Evolutionary conservation across 2,888 invertebrate species (phyloP), one percentile per base, ranked within the genome.

Genomic region (Apantesis nais): DNA sequence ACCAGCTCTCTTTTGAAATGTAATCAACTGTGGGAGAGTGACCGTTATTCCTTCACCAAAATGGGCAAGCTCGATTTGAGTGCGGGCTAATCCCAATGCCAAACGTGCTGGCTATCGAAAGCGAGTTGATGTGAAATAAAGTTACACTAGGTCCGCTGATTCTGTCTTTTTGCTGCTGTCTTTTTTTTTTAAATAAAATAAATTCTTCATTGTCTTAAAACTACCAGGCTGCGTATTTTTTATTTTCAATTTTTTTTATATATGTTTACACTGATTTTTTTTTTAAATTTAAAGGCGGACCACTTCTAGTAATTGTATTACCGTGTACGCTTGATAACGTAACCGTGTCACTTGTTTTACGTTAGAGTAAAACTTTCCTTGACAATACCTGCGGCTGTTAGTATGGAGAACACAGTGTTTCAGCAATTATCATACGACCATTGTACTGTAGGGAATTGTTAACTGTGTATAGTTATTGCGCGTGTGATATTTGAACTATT

Each of bases 261-360:
- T 14, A 39, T n/a, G n/a, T n/a, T n/a, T n/a, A n/a, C n/a, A n/a
- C n/a, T 34, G 34, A 4, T 34, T 34, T 34, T 34, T 4, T 5
- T 34, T 5, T 34, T 34, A 4, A 0, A 16, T 25, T 41, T n/a
- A 16, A 34, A 52, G 14, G 34, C 22, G 22, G 1, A 64, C 16
- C 16, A 37, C 37, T 63, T 78, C 78, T 52, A 80, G 63, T 0
- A 5, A 25, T 0, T 64, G 0, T 31, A 75, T 8, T 66, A 70
- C 75, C 11, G 5, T 58, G 14, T 4, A 37, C 0, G 16, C 78
- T 78, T 86, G 83, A 87, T 85, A 86, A 86, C 83, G 85, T 83
- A 73, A 79, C 77, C 85, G 82, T 85, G 87, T 88, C 85, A 86
- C 86, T 87, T 88, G 86, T 87, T 89, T 82, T 81, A 82, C 79